Conservation (phyloP, 2,113 vertebrate species). For the Paratilapia polleni region DNA sequence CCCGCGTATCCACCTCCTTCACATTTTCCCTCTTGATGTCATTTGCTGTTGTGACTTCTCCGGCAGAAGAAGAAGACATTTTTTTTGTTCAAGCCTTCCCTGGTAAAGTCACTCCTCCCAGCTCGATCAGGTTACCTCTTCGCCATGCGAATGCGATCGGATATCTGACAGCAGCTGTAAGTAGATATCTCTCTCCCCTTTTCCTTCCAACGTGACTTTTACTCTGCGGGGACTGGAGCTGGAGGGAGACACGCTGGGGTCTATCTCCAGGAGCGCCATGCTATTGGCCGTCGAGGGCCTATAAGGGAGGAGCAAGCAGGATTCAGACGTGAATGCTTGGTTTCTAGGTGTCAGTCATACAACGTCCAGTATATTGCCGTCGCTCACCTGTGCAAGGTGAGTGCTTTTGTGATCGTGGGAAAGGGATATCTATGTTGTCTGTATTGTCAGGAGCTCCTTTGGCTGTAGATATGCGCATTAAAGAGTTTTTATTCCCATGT, state of each 20-base stretch:
- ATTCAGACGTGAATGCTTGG: constrained; percentile 67
- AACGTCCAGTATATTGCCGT: constrained; percentile 50
- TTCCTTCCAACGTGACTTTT: constrained; percentile 83
- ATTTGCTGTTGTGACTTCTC: constrained; percentile 89
- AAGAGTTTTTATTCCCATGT: constrained; percentile 22
- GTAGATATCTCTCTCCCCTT: constrained; percentile 85
- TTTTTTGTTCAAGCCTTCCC: constrained; percentile 86
- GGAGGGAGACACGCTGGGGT: constrained; percentile 75
- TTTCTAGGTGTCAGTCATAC: constrained; percentile 75
- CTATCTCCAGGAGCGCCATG: constrained; percentile 76
- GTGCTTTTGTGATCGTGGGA: constrained; percentile 58
- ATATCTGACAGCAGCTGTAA: constrained; percentile 91
- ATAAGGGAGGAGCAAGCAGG: constrained; percentile 76
- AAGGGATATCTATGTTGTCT: constrained; percentile 52
- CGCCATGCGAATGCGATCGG: constrained; percentile 94
- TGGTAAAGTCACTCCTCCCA: constrained; percentile 88
- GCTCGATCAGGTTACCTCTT: constrained; percentile 96
- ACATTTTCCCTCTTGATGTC: constrained; percentile 97
- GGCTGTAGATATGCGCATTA: neutral
- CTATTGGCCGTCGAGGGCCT: constrained; percentile 75
- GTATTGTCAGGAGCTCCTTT: constrained; percentile 30
- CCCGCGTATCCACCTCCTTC: constrained; percentile 87
- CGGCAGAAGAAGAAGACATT: constrained; percentile 94
- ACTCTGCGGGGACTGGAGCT: constrained; percentile 80
- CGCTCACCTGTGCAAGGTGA: constrained; percentile 81